These are phyloP conservation scores for Ceratina calcarata DNA, from an alignment of 1,140 invertebrate species.

Conservation along the genomic window DNA sequence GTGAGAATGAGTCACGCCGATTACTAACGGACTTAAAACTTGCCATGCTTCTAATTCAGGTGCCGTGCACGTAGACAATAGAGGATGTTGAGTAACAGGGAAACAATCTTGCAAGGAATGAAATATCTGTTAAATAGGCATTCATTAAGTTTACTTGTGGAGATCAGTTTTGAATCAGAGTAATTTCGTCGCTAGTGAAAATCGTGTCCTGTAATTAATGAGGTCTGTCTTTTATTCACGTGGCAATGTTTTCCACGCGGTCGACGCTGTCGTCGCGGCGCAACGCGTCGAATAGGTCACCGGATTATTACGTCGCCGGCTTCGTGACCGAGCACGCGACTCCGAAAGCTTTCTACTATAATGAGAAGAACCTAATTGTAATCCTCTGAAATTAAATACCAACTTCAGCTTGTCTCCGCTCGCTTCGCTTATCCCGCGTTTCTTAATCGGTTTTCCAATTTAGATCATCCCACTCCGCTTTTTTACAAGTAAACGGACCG, in stretches of 20 bases:
- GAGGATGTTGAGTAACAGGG: too few relatives aligned
- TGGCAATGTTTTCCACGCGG: constrained; percentile 39
- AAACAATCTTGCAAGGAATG: background rate
- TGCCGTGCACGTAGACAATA: too few relatives aligned
- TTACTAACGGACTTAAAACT: too few relatives aligned
- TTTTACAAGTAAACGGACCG: constrained; percentile 7
- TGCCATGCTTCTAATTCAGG: too few relatives aligned
- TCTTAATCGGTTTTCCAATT: constrained; percentile 37
- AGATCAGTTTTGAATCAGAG: background rate
- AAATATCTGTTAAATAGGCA: background rate
- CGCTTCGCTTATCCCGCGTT: constrained; percentile 23
- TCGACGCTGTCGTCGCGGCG: background rate
- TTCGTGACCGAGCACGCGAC: constrained; percentile 32
- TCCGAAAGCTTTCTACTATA: constrained; percentile 58
- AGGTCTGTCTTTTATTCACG: constrained; percentile 16
- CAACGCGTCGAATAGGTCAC: constrained; percentile 31
- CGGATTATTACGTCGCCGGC: constrained; percentile 43
- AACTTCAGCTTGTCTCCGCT: background rate
- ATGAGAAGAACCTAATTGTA: constrained; percentile 64
- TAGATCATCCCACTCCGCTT: constrained; percentile 21
- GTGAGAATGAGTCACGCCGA: too few relatives aligned
- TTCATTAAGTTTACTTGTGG: background rate
- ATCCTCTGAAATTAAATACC: constrained; percentile 57
- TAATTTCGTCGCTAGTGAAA: background rate
- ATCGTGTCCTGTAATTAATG: constrained; percentile 37